Evolutionary conservation across 2,888 invertebrate species (phyloP), one percentile per base, ranked within the genome.

Genomic region (Hemistola chrysoprasaria): DNA sequence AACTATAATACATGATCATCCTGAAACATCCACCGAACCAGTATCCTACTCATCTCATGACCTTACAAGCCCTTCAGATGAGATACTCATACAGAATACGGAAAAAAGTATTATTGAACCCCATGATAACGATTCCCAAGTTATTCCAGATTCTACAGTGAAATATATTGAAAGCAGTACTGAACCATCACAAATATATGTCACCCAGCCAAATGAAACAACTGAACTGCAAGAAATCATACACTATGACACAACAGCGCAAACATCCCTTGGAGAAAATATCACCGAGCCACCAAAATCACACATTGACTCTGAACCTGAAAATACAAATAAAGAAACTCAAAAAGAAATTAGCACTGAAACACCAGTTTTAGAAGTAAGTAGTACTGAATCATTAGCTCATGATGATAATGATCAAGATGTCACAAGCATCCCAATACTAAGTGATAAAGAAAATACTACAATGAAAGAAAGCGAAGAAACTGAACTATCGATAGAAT

Each of bases 21-120:
- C 36, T 28, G 28, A 24, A 30, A 24, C 24, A 11, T 27, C 9
- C 9, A 35, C 30, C 10, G 35, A 35, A 28, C 20, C 34, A 22
- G 16, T 7, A 8, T 11, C 22, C 6, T 8, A 28, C 3, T 25
- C 28, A 25, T 22, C 24, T 28, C 8, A 33, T 0, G 33, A 42
- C 24, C 10, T 9, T 4, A 28, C 33, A 10, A 31, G 24, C 27
- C 22, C 23, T n/a, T 29, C 43, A 22, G 6, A 27, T 9, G 44
- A 40, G 21, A 46, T 23, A 41, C 10, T 8, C 31, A 22, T 28
- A 47, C 38, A 23, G 10, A 20, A n/a, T 11, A 10, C 9, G 6
- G 26, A 11, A 6, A 34, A 35, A 21, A 24, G 22, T 28, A 29
- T 21, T 26, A 35, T 30, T 10, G 30, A 30, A 10, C 22, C 11